Evolutionary conservation across 2,113 vertebrate genomes (phyloP).

Genomic region (Pollachius pollachius): DNA sequence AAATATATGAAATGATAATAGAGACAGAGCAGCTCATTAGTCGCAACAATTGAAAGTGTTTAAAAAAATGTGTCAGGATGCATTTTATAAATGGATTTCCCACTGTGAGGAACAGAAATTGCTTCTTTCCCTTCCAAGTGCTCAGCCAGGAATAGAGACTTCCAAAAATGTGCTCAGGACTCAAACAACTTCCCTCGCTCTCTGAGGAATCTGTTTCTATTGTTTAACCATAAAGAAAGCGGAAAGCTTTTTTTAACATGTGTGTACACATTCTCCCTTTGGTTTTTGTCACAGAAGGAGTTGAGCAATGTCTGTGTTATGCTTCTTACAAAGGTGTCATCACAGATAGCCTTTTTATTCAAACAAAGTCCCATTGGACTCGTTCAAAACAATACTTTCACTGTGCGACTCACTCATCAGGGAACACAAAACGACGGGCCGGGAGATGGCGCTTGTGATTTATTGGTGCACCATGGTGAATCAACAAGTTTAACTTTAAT

Average conservation of each 20-base stretch:
- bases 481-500: slow-evolving; percentile 81
- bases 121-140: slow-evolving; percentile 26
- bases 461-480: slow-evolving; percentile 72
- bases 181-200: slow-evolving; percentile 23
- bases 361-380: slow-evolving; percentile 25
- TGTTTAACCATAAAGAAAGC: slow-evolving; percentile 31
- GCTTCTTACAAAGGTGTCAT: neutral
- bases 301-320: neutral
- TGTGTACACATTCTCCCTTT: no score
- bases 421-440: slow-evolving; percentile 55
- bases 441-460: slow-evolving; percentile 67
- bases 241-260: slow-evolving; percentile 33
- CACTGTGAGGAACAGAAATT: slow-evolving; percentile 44
- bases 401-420: slow-evolving; percentile 47
- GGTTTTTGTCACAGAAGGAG: no score
- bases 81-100: slow-evolving; percentile 40
- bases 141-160: slow-evolving; percentile 28
- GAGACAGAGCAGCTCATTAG: slow-evolving; percentile 55
- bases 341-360: slow-evolving; percentile 27
- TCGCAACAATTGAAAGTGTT: slow-evolving; percentile 31
- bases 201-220: slow-evolving; percentile 2
- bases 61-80: slow-evolving; percentile 52
- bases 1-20: slow-evolving; percentile 27
- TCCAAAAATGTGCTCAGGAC: slow-evolving; percentile 20
- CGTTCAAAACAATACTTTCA: slow-evolving; percentile 52